Evolutionary conservation across 1,140 invertebrate species (phyloP).

Genomic region (Bombus impatiens): DNA sequence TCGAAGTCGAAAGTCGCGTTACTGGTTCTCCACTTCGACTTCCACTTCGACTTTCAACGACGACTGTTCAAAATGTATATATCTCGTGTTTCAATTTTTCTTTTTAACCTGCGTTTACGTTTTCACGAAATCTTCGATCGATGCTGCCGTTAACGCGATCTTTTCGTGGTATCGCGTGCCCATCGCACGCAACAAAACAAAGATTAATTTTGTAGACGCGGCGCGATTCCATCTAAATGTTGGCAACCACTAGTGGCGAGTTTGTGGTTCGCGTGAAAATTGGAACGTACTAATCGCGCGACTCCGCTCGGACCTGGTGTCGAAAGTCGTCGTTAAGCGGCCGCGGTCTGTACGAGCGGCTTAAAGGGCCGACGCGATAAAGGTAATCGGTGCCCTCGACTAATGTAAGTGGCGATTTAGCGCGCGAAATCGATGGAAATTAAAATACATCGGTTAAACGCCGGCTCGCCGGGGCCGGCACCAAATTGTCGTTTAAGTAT

Average conservation of each 20-base stretch:
- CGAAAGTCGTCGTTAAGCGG: conserved; percentile 60
- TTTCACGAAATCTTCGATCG: neutral
- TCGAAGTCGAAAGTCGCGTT: neutral
- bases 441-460: conserved; percentile 65
- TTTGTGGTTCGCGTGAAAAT: conserved; percentile 48
- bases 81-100: too few species aligned
- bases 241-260: neutral
- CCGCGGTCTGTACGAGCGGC: conserved; percentile 13
- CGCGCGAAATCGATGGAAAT: conserved; percentile 57
- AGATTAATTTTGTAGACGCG: conserved; percentile 10
- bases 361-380: conserved; percentile 56
- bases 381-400: conserved; percentile 54
- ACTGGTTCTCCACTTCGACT: neutral
- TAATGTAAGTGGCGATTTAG: conserved; percentile 66
- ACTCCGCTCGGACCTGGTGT: neutral
- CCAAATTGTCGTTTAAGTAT: conserved; percentile 63
- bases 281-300: conserved; percentile 52
- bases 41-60: neutral
- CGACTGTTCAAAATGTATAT: too few species aligned
- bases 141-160: conserved; percentile 2
- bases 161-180: neutral
- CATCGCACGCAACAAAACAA: neutral
- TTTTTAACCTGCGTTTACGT: neutral
- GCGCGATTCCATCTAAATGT: conserved; percentile 8
- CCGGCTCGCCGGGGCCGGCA: neutral